These are phyloP conservation scores for Molossus molossus DNA, from an alignment of 2,797 vertebrate genomes.

Conservation along the genomic window DNA sequence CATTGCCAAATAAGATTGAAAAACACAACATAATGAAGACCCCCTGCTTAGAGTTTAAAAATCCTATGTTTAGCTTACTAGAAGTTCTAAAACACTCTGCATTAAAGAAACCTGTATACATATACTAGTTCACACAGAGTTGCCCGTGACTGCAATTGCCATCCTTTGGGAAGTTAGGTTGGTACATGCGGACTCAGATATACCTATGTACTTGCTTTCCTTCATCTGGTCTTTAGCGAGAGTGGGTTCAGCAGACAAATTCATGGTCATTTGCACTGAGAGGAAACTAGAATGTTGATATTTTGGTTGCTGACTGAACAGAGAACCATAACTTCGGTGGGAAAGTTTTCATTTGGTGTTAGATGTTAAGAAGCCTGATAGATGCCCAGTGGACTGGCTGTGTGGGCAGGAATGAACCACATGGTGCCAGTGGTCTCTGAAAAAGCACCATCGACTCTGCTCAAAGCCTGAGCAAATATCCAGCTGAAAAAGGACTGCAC, in stretches of 20 bases:
- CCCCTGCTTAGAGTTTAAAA: not conserved
- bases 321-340: not conserved
- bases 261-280: not conserved
- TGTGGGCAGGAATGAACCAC: not conserved
- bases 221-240: not conserved
- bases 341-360: not conserved
- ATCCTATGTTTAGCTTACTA: not conserved
- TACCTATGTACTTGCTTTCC: not conserved
- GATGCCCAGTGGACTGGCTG: no score
- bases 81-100: not conserved
- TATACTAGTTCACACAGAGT: not conserved
- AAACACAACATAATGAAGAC: not conserved
- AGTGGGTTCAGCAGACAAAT: not conserved
- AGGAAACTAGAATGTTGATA: not conserved
- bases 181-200: not conserved
- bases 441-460: not conserved
- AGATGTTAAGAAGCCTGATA: not conserved
- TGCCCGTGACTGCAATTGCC: not conserved
- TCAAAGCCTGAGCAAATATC: not conserved
- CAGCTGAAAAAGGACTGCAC: not conserved
- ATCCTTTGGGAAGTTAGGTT: not conserved
- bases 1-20: constrained; percentile 20
- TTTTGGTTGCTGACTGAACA: not conserved
- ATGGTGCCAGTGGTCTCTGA: not conserved
- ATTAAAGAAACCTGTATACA: not conserved